Conservation (phyloP, 1,140 invertebrate genomes). For the Chelonus insularis region DNA sequence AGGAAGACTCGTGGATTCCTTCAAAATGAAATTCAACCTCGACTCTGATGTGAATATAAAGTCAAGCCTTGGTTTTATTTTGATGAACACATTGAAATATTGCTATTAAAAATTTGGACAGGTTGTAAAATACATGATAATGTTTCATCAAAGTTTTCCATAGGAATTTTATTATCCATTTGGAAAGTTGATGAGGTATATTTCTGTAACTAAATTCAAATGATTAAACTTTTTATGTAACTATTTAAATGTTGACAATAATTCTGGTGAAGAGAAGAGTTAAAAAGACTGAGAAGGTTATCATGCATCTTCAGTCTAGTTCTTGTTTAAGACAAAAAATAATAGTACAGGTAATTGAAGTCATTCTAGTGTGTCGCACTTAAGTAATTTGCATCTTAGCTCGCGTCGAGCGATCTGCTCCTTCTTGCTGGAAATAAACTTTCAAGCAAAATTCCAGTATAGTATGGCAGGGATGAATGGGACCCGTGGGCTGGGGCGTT, state of each 20-base stretch:
- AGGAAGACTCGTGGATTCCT: background rate
- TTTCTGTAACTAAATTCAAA: no score
- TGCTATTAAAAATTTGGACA: background rate
- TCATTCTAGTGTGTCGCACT: background rate
- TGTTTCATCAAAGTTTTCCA: no score
- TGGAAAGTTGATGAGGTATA: no score
- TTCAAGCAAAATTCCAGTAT: constrained; percentile 9
- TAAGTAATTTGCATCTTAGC: constrained; percentile 5
- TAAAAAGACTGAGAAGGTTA: no score
- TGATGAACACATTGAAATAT: background rate
- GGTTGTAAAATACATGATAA: no score
- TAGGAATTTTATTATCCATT: no score
- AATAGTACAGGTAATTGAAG: background rate
- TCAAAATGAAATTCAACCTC: background rate
- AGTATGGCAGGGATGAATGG: constrained; percentile 14
- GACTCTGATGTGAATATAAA: background rate
- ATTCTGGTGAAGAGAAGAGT: no score
- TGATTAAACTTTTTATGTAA: no score
- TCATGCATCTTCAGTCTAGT: no score
- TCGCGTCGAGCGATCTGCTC: background rate
- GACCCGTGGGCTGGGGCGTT: constrained; percentile 27
- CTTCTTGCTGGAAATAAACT: constrained; percentile 22
- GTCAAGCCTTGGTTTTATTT: background rate
- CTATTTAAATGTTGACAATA: no score
- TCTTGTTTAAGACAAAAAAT: no score